Evolutionary conservation across 2,888 invertebrate species (phyloP).

Genomic region (Oscheius onirici): DNA sequence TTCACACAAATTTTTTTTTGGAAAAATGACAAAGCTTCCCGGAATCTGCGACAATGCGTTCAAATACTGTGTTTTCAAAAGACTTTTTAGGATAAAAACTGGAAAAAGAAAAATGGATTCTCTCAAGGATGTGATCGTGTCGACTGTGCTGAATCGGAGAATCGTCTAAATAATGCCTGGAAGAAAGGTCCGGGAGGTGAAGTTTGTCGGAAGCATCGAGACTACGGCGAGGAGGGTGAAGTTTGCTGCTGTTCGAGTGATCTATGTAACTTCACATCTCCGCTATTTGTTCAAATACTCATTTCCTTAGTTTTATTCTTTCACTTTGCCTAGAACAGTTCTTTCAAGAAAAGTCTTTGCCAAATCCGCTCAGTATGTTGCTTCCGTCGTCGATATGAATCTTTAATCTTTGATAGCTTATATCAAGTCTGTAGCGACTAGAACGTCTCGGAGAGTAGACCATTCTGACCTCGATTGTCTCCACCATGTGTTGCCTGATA

Average conservation of each 20-base stretch:
- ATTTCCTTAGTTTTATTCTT: background rate
- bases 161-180: constrained; percentile 47
- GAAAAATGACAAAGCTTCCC: too few species aligned
- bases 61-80: too few species aligned
- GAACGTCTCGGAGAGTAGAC: too few species aligned
- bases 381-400: too few species aligned
- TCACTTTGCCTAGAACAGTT: constrained; percentile 8
- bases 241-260: constrained; percentile 61
- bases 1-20: too few species aligned
- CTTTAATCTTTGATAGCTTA: too few species aligned
- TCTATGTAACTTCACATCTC: constrained; percentile 51
- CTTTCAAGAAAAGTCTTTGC: too few species aligned
- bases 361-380: too few species aligned
- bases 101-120: constrained; percentile 60
- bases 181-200: constrained; percentile 33
- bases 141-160: constrained; percentile 52
- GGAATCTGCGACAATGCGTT: background rate
- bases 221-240: constrained; percentile 58
- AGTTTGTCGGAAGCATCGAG: constrained; percentile 51
- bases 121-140: constrained; percentile 61
- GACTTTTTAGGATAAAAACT: constrained; percentile 43
- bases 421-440: too few species aligned
- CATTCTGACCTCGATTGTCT: too few species aligned
- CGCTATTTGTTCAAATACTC: background rate
- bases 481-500: too few species aligned